Conservation (phyloP, 2,888 invertebrate species). For the Galeopsomyia nigrocyanea region DNA sequence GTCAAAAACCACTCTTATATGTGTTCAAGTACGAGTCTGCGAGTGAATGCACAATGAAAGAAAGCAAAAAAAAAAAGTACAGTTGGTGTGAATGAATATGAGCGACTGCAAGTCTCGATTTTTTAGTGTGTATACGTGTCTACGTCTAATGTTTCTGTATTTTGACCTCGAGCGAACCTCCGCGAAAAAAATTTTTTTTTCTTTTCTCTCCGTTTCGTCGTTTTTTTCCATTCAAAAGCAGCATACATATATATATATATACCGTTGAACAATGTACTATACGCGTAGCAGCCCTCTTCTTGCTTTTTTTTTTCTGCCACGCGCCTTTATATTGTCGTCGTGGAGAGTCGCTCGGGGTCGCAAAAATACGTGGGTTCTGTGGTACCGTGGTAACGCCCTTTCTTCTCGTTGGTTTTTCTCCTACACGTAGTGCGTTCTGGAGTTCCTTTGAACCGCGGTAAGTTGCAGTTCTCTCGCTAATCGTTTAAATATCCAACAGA, state of each 20-base stretch:
- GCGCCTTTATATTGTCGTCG: constrained; percentile 41
- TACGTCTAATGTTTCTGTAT: constrained; percentile 67
- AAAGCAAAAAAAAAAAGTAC: neutral
- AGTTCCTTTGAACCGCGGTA: constrained; percentile 98
- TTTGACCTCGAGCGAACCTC: constrained; percentile 52
- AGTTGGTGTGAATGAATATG: constrained; percentile 44
- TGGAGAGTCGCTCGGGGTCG: constrained; percentile 51
- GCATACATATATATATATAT: no score
- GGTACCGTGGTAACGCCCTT: constrained; percentile 69
- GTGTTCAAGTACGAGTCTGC: constrained; percentile 62
- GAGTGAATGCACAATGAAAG: constrained; percentile 55
- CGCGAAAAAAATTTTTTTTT: constrained; percentile 4
- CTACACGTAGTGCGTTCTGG: constrained; percentile 93
- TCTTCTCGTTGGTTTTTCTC: constrained; percentile 69
- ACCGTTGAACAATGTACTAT: neutral
- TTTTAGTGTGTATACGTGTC: constrained; percentile 63
- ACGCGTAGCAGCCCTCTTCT: constrained; percentile 25
- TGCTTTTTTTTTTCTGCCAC: constrained; percentile 47
- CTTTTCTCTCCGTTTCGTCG: neutral
- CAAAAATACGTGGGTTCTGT: constrained; percentile 64
- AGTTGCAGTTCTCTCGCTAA: constrained; percentile 79
- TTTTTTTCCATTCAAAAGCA: constrained; percentile 14
- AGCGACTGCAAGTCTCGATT: constrained; percentile 61
- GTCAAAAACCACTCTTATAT: constrained; percentile 61
- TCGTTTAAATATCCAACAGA: constrained; percentile 56